Evolutionary conservation across 2,113 vertebrate genomes (phyloP).

Genomic region (Penelope pileata): DNA sequence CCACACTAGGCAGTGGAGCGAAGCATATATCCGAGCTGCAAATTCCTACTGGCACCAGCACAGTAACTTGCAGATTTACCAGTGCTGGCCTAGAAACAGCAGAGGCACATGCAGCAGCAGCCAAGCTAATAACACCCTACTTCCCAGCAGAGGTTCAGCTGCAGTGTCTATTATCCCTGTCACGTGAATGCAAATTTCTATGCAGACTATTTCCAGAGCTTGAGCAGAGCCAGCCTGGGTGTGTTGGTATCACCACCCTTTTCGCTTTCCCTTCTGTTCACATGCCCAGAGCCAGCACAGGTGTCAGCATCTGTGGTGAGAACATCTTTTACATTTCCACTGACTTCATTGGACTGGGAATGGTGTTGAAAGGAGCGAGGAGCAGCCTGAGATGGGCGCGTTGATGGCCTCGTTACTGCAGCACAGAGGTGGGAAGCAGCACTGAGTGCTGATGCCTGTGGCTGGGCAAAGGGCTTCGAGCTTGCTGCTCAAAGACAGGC

Average conservation of each 20-base stretch:
- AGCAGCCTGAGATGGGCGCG: not conserved
- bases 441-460: not conserved
- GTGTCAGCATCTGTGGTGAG: not conserved
- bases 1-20: not conserved
- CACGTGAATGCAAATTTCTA: slow-evolving; percentile 45
- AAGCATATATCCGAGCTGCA: not conserved
- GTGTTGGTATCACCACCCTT: not conserved
- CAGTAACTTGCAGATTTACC: slow-evolving; percentile 35
- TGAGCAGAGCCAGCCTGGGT: slow-evolving; percentile 18
- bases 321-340: not conserved
- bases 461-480: not conserved
- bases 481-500: not conserved
- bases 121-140: slow-evolving; percentile 55
- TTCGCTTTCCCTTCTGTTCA: not conserved
- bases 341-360: not conserved
- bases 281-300: not conserved
- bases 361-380: not conserved
- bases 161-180: slow-evolving; percentile 35
- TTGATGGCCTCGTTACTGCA: not conserved
- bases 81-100: slow-evolving; percentile 55
- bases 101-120: slow-evolving; percentile 32
- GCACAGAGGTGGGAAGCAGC: not conserved
- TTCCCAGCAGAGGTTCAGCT: slow-evolving; percentile 56
- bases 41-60: not conserved
- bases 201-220: slow-evolving; percentile 46